These are phyloP conservation scores for Drosophila oshimai DNA, from an alignment of 1,140 invertebrate genomes.

Conservation along the genomic window DNA sequence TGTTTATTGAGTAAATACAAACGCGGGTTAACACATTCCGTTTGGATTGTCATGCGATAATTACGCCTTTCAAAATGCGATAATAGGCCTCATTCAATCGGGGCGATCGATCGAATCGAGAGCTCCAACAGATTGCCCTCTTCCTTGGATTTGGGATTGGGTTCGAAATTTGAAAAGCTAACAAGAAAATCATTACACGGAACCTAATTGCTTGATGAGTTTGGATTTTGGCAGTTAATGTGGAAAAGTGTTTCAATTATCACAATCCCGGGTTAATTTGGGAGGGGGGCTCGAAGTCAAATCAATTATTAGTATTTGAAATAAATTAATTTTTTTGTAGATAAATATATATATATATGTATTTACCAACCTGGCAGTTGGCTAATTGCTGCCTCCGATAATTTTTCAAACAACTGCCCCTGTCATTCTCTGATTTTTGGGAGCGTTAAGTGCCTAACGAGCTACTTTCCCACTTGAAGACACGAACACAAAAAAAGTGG, in stretches of 20 bases:
- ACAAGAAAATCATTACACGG: neutral
- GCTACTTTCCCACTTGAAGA: conserved; percentile 77
- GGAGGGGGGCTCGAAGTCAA: neutral
- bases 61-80: conserved; percentile 74
- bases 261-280: neutral
- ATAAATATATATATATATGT: too few species aligned
- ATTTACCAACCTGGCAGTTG: neutral
- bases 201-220: conserved; percentile 60
- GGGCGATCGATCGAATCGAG: neutral
- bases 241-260: conserved; percentile 33
- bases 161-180: neutral
- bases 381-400: neutral
- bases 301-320: neutral
- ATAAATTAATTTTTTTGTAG: too few species aligned
- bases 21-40: conserved; percentile 44
- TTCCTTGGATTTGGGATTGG: conserved; percentile 13
- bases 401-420: neutral
- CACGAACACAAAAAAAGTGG: conserved; percentile 22
- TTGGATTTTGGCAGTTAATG: conserved; percentile 22
- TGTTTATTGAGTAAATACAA: conserved; percentile 56
- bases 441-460: conserved; percentile 66
- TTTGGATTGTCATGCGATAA: conserved; percentile 76
- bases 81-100: conserved; percentile 73
- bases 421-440: conserved; percentile 12
- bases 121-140: conserved; percentile 44